Conservation (phyloP, 2,797 vertebrate species). For the Chelon labrosus region DNA sequence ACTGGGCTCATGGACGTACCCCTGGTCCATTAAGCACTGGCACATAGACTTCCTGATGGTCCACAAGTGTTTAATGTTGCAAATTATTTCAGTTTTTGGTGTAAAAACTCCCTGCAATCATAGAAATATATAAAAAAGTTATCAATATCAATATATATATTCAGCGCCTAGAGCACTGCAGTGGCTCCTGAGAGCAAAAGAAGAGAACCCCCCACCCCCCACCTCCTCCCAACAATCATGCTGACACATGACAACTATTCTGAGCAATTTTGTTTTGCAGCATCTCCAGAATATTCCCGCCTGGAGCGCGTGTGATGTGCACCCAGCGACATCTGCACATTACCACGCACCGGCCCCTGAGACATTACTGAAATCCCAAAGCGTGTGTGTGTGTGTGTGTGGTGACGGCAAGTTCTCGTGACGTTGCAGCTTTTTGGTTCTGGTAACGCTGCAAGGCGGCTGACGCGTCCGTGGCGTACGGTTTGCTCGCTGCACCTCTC, state of each 20-base stretch:
- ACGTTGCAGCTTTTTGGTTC: constrained; percentile 8
- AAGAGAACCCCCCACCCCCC: neutral
- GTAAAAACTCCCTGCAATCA: no score
- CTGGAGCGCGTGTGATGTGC: constrained; percentile 28
- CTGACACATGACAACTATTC: constrained; percentile 22
- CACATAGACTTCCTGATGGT: neutral
- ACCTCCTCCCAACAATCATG: constrained; percentile 5
- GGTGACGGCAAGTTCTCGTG: constrained; percentile 27
- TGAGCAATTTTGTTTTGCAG: neutral
- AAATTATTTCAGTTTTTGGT: neutral
- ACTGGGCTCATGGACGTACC: neutral
- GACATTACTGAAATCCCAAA: constrained; percentile 29
- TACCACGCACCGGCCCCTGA: constrained; percentile 18
- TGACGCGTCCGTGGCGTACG: constrained; percentile 10
- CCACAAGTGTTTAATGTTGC: neutral
- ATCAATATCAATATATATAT: no score
- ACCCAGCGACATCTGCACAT: constrained; percentile 38
- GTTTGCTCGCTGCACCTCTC: constrained; percentile 7
- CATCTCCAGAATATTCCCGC: constrained; percentile 29
- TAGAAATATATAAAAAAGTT: neutral
- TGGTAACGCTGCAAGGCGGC: neutral
- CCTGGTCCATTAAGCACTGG: neutral
- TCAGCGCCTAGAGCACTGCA: no score
- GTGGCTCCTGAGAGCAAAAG: neutral
- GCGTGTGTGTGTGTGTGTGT: no score